Base-by-base conservation (phyloP, 2,888 invertebrate species). In the Herminia tarsipennalis region DNA sequence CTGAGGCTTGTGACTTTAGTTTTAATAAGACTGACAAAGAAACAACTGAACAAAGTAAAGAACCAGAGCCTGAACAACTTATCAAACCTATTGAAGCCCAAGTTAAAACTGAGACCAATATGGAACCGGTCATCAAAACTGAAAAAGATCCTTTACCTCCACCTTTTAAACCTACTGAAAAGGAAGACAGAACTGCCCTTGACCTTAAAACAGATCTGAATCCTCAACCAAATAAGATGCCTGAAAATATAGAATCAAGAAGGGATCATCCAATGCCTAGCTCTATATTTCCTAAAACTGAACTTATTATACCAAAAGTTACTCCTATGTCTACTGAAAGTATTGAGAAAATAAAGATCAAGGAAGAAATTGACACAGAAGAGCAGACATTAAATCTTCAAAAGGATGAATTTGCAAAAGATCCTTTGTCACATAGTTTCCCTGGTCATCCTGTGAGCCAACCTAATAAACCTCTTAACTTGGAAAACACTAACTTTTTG, bases 301-400 rank as follows among this genome's bases (percentile, higher is more conserved):
- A 94, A 79, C 86, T 93, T 50, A 93, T 93, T 55, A 93, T 93
- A 70, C 94, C 94, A 18, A 93, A 93, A 81, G 91, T 93, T 38
- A 89, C 91, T 25, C 90, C 93, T 9, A 92, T 93, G 87, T 88
- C 88, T 40, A 87, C 90, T 56, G 92, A 93, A 48, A 52, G 77
- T 29, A 80, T 91, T 49, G 92, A 92, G 35, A 92, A 90, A 66
- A 84, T 92, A 36, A 92, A 91, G 73, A 92, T 92, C 28, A 92
- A 92, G 57, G 92, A 92, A 61, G 92, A 92, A 78, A 78, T 92
- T 50, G 92, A 92, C 62, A 69, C 78, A 35, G 92, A 92, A 49
- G 92, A 92, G 14, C 86, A 83, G 36, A 70, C 78, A 38, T 68
- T 85, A 45, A 88, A 86, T 55, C 70, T 86, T 37, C 90, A 87